These are phyloP conservation scores for Amaurobius ferox DNA, from an alignment of 2,888 invertebrate genomes.

Conservation along the genomic window DNA sequence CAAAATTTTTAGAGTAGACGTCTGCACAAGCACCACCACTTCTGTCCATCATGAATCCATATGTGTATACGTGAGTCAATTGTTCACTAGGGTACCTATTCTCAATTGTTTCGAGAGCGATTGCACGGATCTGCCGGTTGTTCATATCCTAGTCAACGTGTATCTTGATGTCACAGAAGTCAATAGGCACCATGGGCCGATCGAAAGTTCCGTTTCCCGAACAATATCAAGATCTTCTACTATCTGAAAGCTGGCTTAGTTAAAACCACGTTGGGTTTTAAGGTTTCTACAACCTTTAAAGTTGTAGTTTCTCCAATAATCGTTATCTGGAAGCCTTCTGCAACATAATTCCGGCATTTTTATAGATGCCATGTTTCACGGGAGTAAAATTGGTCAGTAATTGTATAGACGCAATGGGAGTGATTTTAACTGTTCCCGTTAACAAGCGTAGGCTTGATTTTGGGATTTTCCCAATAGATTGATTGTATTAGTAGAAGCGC, in stretches of 20 bases:
- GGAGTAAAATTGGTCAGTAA: not conserved
- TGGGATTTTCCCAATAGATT: not conserved
- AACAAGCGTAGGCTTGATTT: not conserved
- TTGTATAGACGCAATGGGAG: not conserved
- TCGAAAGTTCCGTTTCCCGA: not conserved
- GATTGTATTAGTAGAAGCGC: not conserved
- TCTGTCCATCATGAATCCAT: no score
- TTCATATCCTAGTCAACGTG: no score
- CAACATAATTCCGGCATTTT: not conserved
- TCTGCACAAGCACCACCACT: no score
- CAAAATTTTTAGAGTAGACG: no score
- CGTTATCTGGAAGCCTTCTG: not conserved
- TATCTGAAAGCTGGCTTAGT: not conserved
- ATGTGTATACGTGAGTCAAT: no score
- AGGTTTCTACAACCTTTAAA: not conserved
- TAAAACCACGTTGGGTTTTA: conserved; percentile 15
- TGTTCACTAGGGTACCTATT: no score
- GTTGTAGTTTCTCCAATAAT: conserved; percentile 4
- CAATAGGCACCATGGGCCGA: not conserved
- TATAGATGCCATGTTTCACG: not conserved
- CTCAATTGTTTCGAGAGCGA: no score
- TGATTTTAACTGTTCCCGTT: not conserved
- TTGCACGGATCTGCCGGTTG: no score
- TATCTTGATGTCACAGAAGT: not conserved
- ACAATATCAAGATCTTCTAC: not conserved